Conservation (phyloP, 2,797 vertebrate species). For the Garrulus glandarius region DNA sequence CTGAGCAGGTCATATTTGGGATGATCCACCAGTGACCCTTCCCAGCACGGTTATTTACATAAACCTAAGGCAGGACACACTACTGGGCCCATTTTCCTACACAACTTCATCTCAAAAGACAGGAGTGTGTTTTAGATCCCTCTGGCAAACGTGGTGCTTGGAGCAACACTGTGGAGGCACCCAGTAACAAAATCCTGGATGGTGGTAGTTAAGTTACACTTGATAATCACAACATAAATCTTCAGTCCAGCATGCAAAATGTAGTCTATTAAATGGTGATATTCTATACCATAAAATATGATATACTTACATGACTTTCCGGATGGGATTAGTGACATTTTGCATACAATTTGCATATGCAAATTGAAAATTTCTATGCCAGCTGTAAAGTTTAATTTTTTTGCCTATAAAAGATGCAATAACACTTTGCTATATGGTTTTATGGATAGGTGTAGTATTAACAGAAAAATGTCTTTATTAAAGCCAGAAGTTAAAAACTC, state of each 20-base stretch:
- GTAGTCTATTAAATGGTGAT: background rate
- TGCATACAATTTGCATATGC: background rate
- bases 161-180: background rate
- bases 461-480: background rate
- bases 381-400: background rate
- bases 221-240: background rate
- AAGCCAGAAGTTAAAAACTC: background rate
- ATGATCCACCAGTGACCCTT: background rate
- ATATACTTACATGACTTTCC: background rate
- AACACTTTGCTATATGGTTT: background rate
- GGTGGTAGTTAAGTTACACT: background rate
- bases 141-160: background rate
- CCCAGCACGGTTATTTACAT: background rate
- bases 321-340: background rate
- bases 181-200: background rate
- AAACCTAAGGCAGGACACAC: background rate
- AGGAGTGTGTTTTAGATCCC: background rate
- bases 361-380: background rate
- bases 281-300: background rate
- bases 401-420: background rate
- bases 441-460: background rate
- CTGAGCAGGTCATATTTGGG: background rate
- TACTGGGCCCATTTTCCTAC: background rate
- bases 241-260: background rate
- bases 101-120: background rate